A percentile compares a stretch with the other conserved stretches of the same genome.
Evolutionary conservation across 2,888 invertebrate genomes (phyloP).

Genomic region (Hedya salicella): DNA sequence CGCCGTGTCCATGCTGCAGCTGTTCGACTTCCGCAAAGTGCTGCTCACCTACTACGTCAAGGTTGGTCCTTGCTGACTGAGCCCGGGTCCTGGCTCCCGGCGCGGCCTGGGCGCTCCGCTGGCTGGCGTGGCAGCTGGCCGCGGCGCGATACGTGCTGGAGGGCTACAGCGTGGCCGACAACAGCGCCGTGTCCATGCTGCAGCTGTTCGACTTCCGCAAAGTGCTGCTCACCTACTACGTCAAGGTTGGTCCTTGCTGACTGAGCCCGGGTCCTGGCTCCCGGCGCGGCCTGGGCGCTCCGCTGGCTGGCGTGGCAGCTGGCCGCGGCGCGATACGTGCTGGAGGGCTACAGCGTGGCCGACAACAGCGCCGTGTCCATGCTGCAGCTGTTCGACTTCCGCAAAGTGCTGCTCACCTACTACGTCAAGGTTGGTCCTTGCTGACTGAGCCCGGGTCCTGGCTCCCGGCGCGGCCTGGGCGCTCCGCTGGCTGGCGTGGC

Average conservation of each 20-base stretch:
- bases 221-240: slow-evolving; percentile 84
- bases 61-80: neutral
- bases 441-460: slow-evolving; percentile 75
- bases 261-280: no score
- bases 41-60: slow-evolving; percentile 67
- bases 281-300: no score
- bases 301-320: no score
- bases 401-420: slow-evolving; percentile 90
- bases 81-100: no score
- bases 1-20: slow-evolving; percentile 98
- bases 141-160: slow-evolving; percentile 92
- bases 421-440: slow-evolving; percentile 82
- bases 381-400: slow-evolving; percentile 98
- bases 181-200: slow-evolving; percentile 97
- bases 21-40: slow-evolving; percentile 98
- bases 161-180: slow-evolving; percentile 99
- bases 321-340: slow-evolving; percentile 96
- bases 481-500: slow-evolving; percentile 90
- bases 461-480: no score
- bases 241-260: neutral
- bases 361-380: slow-evolving; percentile 99
- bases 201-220: slow-evolving; percentile 99
- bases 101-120: no score
- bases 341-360: slow-evolving; percentile 99
- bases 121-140: neutral